These are phyloP conservation scores for Parapristionchus giblindavisi DNA, from an alignment of 2,888 invertebrate species.

Conservation along the genomic window DNA sequence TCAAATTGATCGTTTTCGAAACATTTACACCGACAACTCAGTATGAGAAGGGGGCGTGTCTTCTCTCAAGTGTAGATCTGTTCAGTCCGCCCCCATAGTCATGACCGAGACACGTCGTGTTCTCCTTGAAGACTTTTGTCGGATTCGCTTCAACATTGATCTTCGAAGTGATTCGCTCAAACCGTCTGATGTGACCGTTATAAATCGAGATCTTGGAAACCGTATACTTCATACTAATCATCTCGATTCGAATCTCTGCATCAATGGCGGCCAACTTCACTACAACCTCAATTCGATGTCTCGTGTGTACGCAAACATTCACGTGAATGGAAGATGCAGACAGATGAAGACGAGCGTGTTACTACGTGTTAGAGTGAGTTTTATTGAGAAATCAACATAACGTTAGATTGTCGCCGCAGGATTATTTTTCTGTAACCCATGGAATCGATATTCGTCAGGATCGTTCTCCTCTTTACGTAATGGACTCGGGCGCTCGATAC, in stretches of 20 bases:
- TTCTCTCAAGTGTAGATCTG: no score
- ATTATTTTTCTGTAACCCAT: not conserved
- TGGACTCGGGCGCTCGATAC: not conserved
- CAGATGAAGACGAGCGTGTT: slow-evolving; percentile 4
- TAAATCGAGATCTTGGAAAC: not conserved
- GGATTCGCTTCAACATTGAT: slow-evolving; percentile 1
- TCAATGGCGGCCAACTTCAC: not conserved
- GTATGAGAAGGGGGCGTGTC: no score
- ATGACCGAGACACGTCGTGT: slow-evolving; percentile 2
- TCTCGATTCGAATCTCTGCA: not conserved
- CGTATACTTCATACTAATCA: slow-evolving; percentile 6
- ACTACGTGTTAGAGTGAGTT: not conserved
- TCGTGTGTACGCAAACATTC: not conserved
- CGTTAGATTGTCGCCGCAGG: not conserved
- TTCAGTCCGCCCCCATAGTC: no score
- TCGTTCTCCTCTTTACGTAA: slow-evolving; percentile 9
- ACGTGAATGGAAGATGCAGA: not conserved
- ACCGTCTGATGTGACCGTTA: not conserved
- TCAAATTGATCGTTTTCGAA: no score
- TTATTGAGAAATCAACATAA: not conserved
- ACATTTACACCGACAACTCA: no score
- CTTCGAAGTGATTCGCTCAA: not conserved
- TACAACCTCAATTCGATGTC: not conserved
- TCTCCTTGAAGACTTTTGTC: not conserved
- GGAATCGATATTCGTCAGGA: slow-evolving; percentile 1